Evolutionary conservation across 2,797 vertebrate genomes (phyloP).

Genomic region (Syngnathus rostellatus): DNA sequence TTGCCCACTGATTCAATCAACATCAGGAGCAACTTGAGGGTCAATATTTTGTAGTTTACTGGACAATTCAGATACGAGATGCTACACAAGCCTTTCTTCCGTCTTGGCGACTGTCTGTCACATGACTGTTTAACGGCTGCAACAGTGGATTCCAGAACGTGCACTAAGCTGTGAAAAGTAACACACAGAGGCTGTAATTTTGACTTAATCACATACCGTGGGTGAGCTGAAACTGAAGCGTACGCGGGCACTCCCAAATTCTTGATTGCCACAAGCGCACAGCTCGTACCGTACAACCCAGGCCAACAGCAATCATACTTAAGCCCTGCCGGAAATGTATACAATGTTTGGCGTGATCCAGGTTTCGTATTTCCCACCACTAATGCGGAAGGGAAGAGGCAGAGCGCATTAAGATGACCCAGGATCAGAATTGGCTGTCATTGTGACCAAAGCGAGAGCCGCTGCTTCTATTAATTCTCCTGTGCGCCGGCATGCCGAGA

Average conservation of each 20-base stretch:
- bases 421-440: slow-evolving; percentile 54
- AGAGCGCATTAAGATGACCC: slow-evolving; percentile 56
- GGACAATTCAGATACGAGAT: not conserved
- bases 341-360: slow-evolving; percentile 49
- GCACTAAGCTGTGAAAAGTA: slow-evolving; percentile 1
- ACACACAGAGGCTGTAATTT: not conserved
- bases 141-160: slow-evolving; percentile 1
- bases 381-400: slow-evolving; percentile 53
- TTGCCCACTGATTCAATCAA: not conserved
- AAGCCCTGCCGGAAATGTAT: slow-evolving; percentile 56
- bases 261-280: slow-evolving; percentile 53
- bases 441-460: slow-evolving; percentile 52
- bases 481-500: slow-evolving; percentile 49
- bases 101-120: not conserved
- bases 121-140: not conserved
- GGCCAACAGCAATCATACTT: slow-evolving; percentile 30
- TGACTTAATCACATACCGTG: not conserved
- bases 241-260: slow-evolving; percentile 55
- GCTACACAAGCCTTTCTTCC: not conserved
- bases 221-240: slow-evolving; percentile 21
- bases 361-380: slow-evolving; percentile 51
- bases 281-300: slow-evolving; percentile 36
- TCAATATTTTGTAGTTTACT: not conserved
- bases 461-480: slow-evolving; percentile 66
- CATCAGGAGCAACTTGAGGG: not conserved